Evolutionary conservation across 2,113 vertebrate genomes (phyloP).

Genomic region (Colossoma macropomum): DNA sequence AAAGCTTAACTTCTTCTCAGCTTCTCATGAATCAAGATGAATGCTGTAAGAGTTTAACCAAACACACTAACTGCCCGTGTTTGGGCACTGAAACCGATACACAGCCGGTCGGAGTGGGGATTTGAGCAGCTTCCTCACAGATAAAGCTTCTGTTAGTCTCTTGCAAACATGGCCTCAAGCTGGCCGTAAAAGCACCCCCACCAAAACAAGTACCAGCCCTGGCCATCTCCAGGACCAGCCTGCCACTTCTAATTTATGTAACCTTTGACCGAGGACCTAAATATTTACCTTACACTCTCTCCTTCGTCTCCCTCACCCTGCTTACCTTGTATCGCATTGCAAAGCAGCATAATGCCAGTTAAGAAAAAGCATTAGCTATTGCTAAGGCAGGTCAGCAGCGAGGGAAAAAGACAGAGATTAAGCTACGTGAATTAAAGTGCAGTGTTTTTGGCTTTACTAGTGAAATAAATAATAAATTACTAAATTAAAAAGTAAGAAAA

Average conservation of each 20-base stretch:
- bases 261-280: slow-evolving; percentile 17
- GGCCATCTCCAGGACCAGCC: neutral
- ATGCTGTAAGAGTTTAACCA: neutral
- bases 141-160: slow-evolving; percentile 25
- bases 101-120: neutral
- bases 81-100: slow-evolving; percentile 5
- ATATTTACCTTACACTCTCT: slow-evolving; percentile 52
- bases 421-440: neutral
- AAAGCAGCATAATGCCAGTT: neutral
- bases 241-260: slow-evolving; percentile 43
- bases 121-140: slow-evolving; percentile 33
- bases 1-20: slow-evolving; percentile 36
- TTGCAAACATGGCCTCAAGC: slow-evolving; percentile 1
- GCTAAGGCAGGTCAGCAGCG: slow-evolving; percentile 3
- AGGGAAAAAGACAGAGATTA: slow-evolving; percentile 31
- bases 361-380: neutral
- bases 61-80: slow-evolving; percentile 3
- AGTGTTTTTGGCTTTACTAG: slow-evolving; percentile 13
- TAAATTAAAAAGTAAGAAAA: slow-evolving; percentile 21
- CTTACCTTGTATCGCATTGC: neutral
- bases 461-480: neutral
- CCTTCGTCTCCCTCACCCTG: neutral
- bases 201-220: slow-evolving; percentile 1
- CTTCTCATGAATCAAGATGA: slow-evolving; percentile 12
- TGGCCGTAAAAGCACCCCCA: neutral